phyloP scores from a whole-genome alignment of 2,797 vertebrate genomes.

The Brachymystax lenok region DNA sequence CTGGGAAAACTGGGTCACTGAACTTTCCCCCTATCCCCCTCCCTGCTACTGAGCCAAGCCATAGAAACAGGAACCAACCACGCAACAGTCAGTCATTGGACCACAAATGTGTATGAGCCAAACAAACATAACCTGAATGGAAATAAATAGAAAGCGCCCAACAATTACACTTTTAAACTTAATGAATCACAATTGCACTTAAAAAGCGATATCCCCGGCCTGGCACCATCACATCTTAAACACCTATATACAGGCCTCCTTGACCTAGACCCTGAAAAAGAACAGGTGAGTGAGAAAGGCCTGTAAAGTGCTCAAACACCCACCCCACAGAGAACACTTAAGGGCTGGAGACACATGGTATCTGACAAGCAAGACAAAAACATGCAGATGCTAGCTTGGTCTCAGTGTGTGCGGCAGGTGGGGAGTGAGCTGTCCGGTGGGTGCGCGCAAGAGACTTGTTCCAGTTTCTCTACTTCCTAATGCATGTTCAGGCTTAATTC shows the following conservation, averaged over 20 bases:
- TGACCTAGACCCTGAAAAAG: not conserved
- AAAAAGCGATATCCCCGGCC: too few relatives aligned
- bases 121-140: not conserved
- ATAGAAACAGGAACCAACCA: not conserved
- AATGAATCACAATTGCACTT: not conserved
- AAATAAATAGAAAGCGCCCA: not conserved
- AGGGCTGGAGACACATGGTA: too few relatives aligned
- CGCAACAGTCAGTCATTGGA: slow-evolving; percentile 5
- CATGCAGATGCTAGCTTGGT: too few relatives aligned
- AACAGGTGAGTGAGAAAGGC: too few relatives aligned
- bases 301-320: too few relatives aligned
- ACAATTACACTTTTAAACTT: not conserved
- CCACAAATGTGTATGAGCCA: not conserved
- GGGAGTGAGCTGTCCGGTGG: not conserved
- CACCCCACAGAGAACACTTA: too few relatives aligned
- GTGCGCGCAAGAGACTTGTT: not conserved
- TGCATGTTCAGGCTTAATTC: not conserved
- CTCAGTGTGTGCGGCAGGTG: not conserved
- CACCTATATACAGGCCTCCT: not conserved
- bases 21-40: slow-evolving; percentile 4
- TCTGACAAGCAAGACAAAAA: not conserved
- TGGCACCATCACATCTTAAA: too few relatives aligned
- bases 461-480: not conserved
- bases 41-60: not conserved
- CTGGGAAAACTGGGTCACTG: slow-evolving; percentile 11